phyloP scores from a whole-genome alignment of 2,888 invertebrate genomes.

The Ceratothoa steindachneri region DNA sequence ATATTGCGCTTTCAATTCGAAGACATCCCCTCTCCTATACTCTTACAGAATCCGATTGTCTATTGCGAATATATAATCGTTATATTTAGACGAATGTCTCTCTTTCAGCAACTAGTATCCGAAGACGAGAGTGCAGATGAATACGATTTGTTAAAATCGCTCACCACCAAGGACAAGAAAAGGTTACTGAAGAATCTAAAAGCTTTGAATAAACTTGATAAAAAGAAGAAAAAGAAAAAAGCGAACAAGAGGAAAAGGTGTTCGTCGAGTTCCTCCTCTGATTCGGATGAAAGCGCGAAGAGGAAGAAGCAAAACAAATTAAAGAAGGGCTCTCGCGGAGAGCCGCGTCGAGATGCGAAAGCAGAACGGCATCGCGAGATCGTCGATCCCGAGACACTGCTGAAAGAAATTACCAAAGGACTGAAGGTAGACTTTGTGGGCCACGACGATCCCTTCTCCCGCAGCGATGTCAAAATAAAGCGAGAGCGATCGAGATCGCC shows the following conservation, averaged over 20 bases:
- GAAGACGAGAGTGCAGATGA: conserved; percentile 61
- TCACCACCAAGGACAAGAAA: conserved; percentile 83
- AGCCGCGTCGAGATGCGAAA: background rate
- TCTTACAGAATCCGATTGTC: too few relatives aligned
- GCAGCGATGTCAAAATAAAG: background rate
- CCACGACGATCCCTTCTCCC: conserved; percentile 7
- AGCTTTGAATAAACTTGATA: conserved; percentile 48
- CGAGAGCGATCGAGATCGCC: background rate
- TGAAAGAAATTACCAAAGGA: conserved; percentile 43
- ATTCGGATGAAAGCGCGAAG: conserved; percentile 29
- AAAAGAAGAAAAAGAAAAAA: conserved; percentile 35
- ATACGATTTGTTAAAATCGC: conserved; percentile 70
- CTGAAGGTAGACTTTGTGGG: conserved; percentile 45
- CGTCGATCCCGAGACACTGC: conserved; percentile 29
- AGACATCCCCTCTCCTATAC: too few relatives aligned
- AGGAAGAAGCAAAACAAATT: conserved; percentile 14
- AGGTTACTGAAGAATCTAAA: conserved; percentile 66
- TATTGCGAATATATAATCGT: too few relatives aligned
- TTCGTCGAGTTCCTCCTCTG: conserved; percentile 19
- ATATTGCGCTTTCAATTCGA: too few relatives aligned
- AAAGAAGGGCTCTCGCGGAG: background rate
- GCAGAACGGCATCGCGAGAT: background rate
- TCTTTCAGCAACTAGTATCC: conserved; percentile 48
- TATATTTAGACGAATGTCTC: too few relatives aligned
- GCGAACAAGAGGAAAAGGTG: conserved; percentile 22